phyloP scores from a whole-genome alignment of 1,140 invertebrate genomes.

The Eriosoma lanigerum region DNA sequence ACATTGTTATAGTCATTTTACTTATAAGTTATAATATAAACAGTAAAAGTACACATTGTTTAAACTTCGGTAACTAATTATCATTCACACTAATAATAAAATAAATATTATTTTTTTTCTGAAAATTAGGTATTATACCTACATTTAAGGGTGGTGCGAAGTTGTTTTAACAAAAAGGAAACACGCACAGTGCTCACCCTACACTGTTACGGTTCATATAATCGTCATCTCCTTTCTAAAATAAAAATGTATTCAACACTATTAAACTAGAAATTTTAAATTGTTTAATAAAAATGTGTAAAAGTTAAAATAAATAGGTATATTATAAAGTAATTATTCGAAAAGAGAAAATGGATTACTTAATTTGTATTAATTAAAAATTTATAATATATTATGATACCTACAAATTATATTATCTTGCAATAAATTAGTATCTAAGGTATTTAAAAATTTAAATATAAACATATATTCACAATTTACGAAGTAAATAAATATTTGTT shows the following conservation, averaged over 20 bases:
- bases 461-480: background rate
- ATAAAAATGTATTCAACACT: background rate
- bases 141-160: background rate
- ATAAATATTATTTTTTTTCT: background rate
- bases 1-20: too few relatives aligned
- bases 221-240: background rate
- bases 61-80: background rate
- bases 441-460: background rate
- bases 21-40: too few relatives aligned
- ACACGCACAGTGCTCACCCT: constrained; percentile 44
- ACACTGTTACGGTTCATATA: constrained; percentile 44
- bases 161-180: constrained; percentile 19
- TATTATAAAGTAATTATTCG: background rate
- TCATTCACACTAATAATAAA: background rate
- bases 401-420: background rate
- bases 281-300: background rate
- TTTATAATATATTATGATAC: background rate
- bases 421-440: background rate
- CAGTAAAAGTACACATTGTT: too few relatives aligned
- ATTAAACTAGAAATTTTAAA: background rate
- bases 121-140: background rate
- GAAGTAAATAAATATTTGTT: background rate
- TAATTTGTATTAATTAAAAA: background rate
- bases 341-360: background rate
- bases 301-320: background rate